A percentile compares a stretch with the other conserved stretches of the same genome.
Evolutionary conservation across 2,113 vertebrate species (phyloP).

Genomic region (Myotis yumanensis): DNA sequence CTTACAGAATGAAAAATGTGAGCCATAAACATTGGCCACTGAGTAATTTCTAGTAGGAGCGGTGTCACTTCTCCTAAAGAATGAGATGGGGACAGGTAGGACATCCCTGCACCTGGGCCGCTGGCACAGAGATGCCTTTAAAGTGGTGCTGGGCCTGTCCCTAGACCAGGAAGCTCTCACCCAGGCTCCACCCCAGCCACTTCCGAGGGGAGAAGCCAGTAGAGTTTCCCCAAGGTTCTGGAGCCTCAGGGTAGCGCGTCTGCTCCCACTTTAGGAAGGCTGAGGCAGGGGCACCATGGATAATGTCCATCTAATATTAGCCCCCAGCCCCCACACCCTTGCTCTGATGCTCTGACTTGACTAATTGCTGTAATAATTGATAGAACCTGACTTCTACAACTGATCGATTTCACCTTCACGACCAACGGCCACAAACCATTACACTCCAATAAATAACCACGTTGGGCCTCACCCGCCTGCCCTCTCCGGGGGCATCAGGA

Average conservation of each 20-base stretch:
- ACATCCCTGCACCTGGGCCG: slow-evolving; percentile 36
- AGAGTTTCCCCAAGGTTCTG: neutral
- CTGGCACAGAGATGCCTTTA: slow-evolving; percentile 35
- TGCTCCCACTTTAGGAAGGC: slow-evolving; percentile 44
- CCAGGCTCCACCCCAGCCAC: neutral
- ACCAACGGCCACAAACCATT: slow-evolving; percentile 90
- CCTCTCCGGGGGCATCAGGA: slow-evolving; percentile 69
- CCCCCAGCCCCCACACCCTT: slow-evolving; percentile 78
- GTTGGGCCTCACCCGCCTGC: slow-evolving; percentile 72
- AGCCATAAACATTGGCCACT: slow-evolving; percentile 79
- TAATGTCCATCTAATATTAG: slow-evolving; percentile 82
- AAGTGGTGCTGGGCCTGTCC: slow-evolving; percentile 3
- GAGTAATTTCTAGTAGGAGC: slow-evolving; percentile 78
- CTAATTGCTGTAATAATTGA: slow-evolving; percentile 96
- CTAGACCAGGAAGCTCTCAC: slow-evolving; percentile 20
- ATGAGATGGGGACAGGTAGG: slow-evolving; percentile 74
- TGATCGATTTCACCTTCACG: slow-evolving; percentile 88
- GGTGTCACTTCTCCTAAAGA: slow-evolving; percentile 76
- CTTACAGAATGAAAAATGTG: slow-evolving; percentile 86
- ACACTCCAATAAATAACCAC: slow-evolving; percentile 84
- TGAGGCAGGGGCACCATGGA: slow-evolving; percentile 22
- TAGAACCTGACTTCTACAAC: slow-evolving; percentile 87
- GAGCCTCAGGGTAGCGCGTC: slow-evolving; percentile 63
- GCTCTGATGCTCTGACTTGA: slow-evolving; percentile 85
- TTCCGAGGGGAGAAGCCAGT: neutral